Evolutionary conservation across 2,113 vertebrate genomes (phyloP).

Genomic region (Chaenocephalus aceratus): DNA sequence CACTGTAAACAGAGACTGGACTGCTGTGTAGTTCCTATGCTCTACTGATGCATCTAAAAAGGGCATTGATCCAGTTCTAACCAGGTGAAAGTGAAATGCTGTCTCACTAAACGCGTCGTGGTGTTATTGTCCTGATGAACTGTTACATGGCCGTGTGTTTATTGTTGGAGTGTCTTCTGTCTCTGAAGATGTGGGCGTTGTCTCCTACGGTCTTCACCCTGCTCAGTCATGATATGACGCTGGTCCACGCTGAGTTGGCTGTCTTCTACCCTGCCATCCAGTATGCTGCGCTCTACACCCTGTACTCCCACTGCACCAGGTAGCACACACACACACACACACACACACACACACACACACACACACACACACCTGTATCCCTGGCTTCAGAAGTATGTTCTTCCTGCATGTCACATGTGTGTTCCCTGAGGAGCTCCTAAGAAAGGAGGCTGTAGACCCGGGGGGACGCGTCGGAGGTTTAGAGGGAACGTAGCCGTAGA

Average conservation of each 20-base stretch:
- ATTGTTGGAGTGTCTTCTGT: slow-evolving; percentile 24
- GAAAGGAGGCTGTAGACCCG: too few relatives aligned
- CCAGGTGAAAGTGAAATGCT: not conserved
- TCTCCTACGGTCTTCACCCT: slow-evolving; percentile 97
- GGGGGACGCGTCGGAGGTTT: too few relatives aligned
- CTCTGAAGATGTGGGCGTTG: slow-evolving; percentile 95
- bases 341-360: not conserved
- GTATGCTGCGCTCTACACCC: slow-evolving; percentile 93
- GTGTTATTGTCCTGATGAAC: not conserved
- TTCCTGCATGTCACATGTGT: not conserved
- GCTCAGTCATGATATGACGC: slow-evolving; percentile 94
- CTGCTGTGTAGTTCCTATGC: too few relatives aligned
- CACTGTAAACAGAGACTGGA: too few relatives aligned
- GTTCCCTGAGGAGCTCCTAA: not conserved
- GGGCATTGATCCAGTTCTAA: not conserved
- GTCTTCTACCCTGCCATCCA: slow-evolving; percentile 94
- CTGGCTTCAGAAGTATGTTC: not conserved
- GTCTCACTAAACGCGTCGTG: not conserved
- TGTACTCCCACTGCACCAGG: slow-evolving; percentile 99
- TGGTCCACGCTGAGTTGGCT: slow-evolving; percentile 92
- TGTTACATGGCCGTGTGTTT: not conserved
- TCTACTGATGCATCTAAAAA: too few relatives aligned
- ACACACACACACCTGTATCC: not conserved
- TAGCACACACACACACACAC: slow-evolving; percentile 60
- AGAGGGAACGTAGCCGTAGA: too few relatives aligned